Conservation (phyloP, 2,113 vertebrate species). For the Lophius piscatorius region DNA sequence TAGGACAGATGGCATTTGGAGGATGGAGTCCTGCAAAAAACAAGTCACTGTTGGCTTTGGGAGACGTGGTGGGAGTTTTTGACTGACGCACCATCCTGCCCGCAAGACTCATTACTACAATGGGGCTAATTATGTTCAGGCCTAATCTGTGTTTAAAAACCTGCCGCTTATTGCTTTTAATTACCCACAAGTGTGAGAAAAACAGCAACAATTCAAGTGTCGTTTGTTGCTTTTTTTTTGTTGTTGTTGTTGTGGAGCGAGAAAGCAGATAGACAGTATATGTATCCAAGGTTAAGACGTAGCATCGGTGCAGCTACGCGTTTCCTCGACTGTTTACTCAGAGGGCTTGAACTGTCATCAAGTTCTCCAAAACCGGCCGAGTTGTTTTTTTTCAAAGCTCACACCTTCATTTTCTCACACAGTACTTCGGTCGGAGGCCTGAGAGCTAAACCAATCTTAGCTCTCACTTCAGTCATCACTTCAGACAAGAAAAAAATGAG, state of each 20-base stretch:
- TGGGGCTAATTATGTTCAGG: constrained; percentile 65
- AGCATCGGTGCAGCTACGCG: constrained; percentile 1
- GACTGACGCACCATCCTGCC: constrained; percentile 50
- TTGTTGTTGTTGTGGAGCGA: background rate
- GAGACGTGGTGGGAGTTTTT: constrained; percentile 50
- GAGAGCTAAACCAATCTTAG: constrained; percentile 18
- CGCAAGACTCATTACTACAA: constrained; percentile 65
- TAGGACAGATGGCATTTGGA: constrained; percentile 66
- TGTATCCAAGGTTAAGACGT: background rate
- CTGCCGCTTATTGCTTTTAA: constrained; percentile 61
- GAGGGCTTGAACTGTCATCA: background rate
- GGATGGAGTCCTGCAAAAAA: constrained; percentile 41
- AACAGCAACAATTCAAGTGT: constrained; percentile 25
- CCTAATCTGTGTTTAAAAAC: constrained; percentile 71
- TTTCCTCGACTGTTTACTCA: constrained; percentile 20
- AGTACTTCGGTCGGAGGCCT: constrained; percentile 10
- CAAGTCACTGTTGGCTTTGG: constrained; percentile 58
- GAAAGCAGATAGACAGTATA: background rate
- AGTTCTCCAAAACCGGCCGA: constrained; percentile 9
- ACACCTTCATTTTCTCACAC: constrained; percentile 29
- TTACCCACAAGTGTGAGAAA: constrained; percentile 51
- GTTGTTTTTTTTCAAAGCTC: background rate
- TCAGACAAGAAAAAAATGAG: constrained; percentile 2
- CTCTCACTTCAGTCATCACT: constrained; percentile 9
- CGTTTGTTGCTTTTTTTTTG: constrained; percentile 3